Evolutionary conservation across 2,113 vertebrate species (phyloP).

Genomic region (Riparia riparia): DNA sequence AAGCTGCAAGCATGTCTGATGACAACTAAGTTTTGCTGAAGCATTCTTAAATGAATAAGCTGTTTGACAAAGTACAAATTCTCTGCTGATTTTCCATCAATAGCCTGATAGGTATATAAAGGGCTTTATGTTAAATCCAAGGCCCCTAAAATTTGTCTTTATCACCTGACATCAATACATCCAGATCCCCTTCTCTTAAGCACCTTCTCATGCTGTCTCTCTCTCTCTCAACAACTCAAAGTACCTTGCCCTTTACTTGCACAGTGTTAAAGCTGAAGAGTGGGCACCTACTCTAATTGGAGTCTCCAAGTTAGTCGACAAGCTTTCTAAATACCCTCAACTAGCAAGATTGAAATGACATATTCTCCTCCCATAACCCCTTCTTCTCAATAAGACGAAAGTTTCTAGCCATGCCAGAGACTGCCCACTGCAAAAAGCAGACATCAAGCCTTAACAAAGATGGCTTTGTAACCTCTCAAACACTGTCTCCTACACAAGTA

Average conservation of each 20-base stretch:
- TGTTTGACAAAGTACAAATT: not conserved
- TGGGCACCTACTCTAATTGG: not conserved
- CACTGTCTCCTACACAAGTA: not conserved
- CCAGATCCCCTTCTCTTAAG: not conserved
- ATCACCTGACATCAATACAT: not conserved
- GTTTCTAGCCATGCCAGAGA: not conserved
- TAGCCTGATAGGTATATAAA: not conserved
- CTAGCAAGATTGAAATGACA: not conserved
- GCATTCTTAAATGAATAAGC: not conserved
- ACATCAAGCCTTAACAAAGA: not conserved
- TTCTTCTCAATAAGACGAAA: not conserved
- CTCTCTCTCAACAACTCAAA: not conserved
- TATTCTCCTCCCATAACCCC: not conserved
- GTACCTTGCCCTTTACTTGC: not conserved
- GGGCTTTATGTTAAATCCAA: not conserved
- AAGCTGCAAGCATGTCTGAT: not conserved
- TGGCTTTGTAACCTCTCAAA: not conserved
- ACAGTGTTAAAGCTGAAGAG: not conserved
- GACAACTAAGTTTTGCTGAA: not conserved
- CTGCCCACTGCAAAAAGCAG: not conserved
- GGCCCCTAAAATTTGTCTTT: not conserved
- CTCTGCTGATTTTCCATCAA: not conserved
- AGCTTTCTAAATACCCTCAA: not conserved
- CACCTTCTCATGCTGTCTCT: not conserved
- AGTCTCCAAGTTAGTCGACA: not conserved